Conservation (phyloP, 2,797 vertebrate genomes). For the Salmo trutta region DNA sequence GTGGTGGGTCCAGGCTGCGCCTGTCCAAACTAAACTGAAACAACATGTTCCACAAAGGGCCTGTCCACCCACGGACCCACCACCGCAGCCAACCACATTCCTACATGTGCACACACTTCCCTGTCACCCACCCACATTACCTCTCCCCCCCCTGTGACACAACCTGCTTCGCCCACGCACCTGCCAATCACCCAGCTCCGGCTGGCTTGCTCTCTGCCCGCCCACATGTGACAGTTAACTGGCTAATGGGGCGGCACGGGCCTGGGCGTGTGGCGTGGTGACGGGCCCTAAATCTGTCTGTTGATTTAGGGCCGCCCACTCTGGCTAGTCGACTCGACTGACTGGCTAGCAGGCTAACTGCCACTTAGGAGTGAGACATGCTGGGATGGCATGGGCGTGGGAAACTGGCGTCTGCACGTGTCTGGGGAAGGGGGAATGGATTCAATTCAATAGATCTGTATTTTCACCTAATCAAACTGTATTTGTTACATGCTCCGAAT, state of each 20-base stretch:
- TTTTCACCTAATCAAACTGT: too few relatives aligned
- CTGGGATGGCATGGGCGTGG: constrained; percentile 62
- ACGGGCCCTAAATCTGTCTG: constrained; percentile 25
- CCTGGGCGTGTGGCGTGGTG: constrained; percentile 35
- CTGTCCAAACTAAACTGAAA: constrained; percentile 64
- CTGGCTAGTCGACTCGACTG: constrained; percentile 45
- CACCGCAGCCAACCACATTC: constrained; percentile 17
- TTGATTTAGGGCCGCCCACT: constrained; percentile 57
- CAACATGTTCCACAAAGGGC: constrained; percentile 62
- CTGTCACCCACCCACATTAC: constrained; percentile 20
- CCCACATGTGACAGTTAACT: constrained; percentile 69
- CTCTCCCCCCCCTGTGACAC: neutral
- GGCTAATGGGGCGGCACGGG: constrained; percentile 60
- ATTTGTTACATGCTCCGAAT: too few relatives aligned
- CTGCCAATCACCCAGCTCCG: constrained; percentile 59
- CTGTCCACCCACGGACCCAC: constrained; percentile 68
- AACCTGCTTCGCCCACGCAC: constrained; percentile 52
- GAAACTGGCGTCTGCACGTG: constrained; percentile 43
- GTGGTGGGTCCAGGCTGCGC: constrained; percentile 31
- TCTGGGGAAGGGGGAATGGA: constrained; percentile 20
- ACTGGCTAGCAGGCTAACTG: constrained; percentile 51
- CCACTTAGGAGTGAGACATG: constrained; percentile 35
- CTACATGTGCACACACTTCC: constrained; percentile 1
- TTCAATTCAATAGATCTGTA: neutral
- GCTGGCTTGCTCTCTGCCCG: constrained; percentile 32